Conservation (phyloP, 2,113 vertebrate species). For the Mobula birostris region DNA sequence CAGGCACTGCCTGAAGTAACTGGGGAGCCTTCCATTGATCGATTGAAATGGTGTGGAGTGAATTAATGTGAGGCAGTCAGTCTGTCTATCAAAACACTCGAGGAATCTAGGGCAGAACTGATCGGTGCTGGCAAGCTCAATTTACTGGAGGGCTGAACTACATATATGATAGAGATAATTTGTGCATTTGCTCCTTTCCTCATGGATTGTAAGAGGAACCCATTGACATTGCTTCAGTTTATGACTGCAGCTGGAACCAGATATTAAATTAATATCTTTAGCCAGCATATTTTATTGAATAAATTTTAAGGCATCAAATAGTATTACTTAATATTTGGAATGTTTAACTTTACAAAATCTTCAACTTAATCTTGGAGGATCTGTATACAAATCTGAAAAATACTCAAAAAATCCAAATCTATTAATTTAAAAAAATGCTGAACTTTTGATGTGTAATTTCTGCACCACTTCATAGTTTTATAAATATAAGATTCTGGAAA, state of each 20-base stretch:
- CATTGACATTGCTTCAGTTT: background rate
- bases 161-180: background rate
- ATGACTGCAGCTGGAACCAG: no score
- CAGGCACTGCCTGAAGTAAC: slow-evolving; percentile 62
- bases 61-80: slow-evolving; percentile 63
- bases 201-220: background rate
- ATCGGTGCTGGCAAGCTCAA: slow-evolving; percentile 46
- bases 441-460: no score
- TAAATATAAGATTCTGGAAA: no score
- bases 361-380: background rate
- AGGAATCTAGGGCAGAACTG: slow-evolving; percentile 47
- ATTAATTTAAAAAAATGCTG: background rate
- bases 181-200: background rate
- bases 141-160: background rate
- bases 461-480: no score
- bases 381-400: background rate
- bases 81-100: slow-evolving; percentile 61
- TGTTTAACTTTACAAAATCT: background rate
- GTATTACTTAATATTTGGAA: background rate
- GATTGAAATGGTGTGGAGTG: slow-evolving; percentile 61
- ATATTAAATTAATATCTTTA: slow-evolving; percentile 2
- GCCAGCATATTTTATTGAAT: background rate
- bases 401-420: background rate
- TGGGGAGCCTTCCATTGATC: slow-evolving; percentile 60
- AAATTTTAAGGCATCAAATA: background rate